Conservation (phyloP, 2,888 invertebrate species). For the Isotomurus palustris region DNA sequence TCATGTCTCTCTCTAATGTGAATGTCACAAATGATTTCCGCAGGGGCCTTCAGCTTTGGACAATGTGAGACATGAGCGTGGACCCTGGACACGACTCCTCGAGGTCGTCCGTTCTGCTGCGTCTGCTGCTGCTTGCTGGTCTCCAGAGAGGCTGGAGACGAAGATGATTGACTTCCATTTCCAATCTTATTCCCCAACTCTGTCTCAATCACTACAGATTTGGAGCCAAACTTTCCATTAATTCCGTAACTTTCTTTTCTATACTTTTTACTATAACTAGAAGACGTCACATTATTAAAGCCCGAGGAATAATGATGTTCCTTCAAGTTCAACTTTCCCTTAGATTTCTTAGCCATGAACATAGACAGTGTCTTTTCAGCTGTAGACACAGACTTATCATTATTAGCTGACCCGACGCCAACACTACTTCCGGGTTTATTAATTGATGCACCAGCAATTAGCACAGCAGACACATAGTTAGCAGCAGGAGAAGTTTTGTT, state of each 20-base stretch:
- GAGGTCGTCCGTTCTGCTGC: not conserved
- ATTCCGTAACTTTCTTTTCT: no score
- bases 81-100: slow-evolving; percentile 39
- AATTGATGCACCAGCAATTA: no score
- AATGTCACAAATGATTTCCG: slow-evolving; percentile 45
- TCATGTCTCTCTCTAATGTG: slow-evolving; percentile 43
- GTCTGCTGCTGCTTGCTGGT: no score
- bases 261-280: no score
- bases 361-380: slow-evolving; percentile 5
- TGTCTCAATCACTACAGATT: no score
- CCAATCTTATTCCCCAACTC: no score
- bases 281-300: no score
- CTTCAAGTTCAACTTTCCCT: not conserved
- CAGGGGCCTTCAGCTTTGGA: slow-evolving; percentile 41
- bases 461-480: not conserved
- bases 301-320: no score
- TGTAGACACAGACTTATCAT: not conserved
- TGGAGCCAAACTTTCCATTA: no score
- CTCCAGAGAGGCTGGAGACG: slow-evolving; percentile 19
- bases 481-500: not conserved
- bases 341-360: slow-evolving; percentile 3
- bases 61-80: slow-evolving; percentile 45
- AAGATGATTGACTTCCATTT: no score
- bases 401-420: not conserved
- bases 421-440: not conserved